Evolutionary conservation across 2,113 vertebrate genomes (phyloP).

Genomic region (Lichenostomus cassidix): DNA sequence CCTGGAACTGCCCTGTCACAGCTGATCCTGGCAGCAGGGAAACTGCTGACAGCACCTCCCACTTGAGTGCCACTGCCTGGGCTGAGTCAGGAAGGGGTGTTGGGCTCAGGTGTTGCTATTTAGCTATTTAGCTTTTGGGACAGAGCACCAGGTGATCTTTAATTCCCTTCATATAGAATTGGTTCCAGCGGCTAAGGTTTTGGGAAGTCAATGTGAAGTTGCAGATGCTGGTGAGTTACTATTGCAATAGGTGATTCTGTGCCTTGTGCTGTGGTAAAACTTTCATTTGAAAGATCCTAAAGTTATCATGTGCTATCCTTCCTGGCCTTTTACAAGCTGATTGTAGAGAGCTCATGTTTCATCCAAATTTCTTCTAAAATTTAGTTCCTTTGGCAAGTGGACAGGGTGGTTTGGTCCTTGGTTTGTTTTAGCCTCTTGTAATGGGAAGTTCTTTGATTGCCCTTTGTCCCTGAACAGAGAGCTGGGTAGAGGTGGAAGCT

Average conservation of each 20-base stretch:
- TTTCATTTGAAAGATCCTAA: not conserved
- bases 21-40: not conserved
- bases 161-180: not conserved
- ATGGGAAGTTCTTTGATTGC: not conserved
- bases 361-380: not conserved
- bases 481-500: not conserved
- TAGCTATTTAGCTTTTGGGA: not conserved
- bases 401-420: not conserved
- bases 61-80: not conserved
- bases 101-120: not conserved
- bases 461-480: not conserved
- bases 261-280: not conserved
- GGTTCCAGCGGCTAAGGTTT: not conserved
- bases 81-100: not conserved
- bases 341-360: not conserved
- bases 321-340: not conserved
- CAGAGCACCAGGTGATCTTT: not conserved
- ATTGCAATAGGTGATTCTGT: not conserved
- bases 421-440: not conserved
- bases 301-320: not conserved
- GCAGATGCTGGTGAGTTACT: not conserved
- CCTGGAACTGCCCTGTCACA: not conserved
- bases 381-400: not conserved
- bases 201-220: not conserved
- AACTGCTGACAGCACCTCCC: not conserved